Evolutionary conservation across 2,888 invertebrate species (phyloP).

Genomic region (Agelastica alni): DNA sequence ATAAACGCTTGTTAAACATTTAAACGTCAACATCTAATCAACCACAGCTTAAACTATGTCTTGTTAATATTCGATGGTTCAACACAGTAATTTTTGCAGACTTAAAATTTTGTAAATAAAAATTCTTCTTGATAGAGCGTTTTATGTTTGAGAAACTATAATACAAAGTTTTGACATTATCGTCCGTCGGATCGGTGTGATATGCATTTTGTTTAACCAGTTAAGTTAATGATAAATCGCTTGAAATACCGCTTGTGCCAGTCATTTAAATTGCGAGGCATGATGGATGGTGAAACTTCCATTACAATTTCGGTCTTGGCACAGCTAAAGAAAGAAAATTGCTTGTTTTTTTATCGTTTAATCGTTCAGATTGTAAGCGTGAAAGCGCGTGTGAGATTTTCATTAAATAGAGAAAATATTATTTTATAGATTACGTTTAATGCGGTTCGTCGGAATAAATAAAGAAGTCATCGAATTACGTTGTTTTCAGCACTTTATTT

Average conservation of each 20-base stretch:
- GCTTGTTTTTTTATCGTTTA: not conserved
- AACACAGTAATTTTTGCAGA: no score
- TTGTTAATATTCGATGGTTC: no score
- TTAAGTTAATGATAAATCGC: slow-evolving; percentile 21
- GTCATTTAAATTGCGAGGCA: slow-evolving; percentile 21
- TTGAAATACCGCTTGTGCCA: slow-evolving; percentile 12
- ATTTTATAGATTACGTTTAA: no score
- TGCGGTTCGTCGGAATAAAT: no score
- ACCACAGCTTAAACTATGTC: no score
- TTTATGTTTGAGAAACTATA: not conserved
- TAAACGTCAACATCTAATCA: no score
- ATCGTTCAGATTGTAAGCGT: not conserved
- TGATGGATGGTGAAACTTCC: slow-evolving; percentile 22
- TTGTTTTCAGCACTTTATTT: no score
- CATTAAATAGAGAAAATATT: no score
- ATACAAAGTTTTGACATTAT: not conserved
- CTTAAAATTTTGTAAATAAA: no score
- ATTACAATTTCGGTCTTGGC: slow-evolving; percentile 15
- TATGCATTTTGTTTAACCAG: slow-evolving; percentile 20
- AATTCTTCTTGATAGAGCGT: not conserved
- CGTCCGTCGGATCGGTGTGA: not conserved
- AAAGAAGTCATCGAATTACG: no score
- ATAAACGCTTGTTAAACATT: no score
- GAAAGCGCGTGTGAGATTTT: no score
- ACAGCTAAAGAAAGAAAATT: slow-evolving; percentile 6